Evolutionary conservation across 2,113 vertebrate species (phyloP), one percentile per base, ranked within the genome.

Genomic region (Drymodes brunneopygia): DNA sequence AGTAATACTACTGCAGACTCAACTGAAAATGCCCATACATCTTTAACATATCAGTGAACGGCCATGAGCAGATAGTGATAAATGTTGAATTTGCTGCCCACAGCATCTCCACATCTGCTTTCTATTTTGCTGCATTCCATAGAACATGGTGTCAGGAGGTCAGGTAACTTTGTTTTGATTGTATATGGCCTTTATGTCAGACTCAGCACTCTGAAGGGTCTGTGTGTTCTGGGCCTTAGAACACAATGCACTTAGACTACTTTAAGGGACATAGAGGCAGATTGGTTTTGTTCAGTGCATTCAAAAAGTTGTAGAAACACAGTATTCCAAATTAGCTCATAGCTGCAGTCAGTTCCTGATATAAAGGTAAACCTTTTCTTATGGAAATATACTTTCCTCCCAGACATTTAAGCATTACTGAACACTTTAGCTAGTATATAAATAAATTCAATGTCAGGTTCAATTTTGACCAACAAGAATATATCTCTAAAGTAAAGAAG

Each of bases 21-120:
- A 67, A 11, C 29, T 44, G 47, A 50, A 83, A 61, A 8, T 42
- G 11, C 40, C 6, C 1, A 0, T 40, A 12, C 0, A 0, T 73
- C 24, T 86, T 80, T 58, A 31, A 58, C 7, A 0, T 62, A 31
- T 7, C 24, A 51, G 6, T 81, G 67, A 31, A 40, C 2, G 27
- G 15, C 38, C 23, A 20, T 3, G 10, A 54, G 10, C 13, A 36
- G 29, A 21, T 47, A 67, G 42, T 4, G 24, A 7, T 87, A 85
- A 38, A 8, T 10, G 2, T 18, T 72, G 25, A 65, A 44, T 36
- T 74, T 77, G 10, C 22, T 69, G 58, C 35, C 42, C 19, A 36
- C 50, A 25, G 17, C 0, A 0, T 70, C 8, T 75, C 4, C 24
- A 31, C 3, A 16, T 38, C 25, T 79, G 5, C 40, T 81, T 50